Base-by-base conservation (phyloP, 2,888 invertebrate genomes). In the Chydorus sphaericus region DNA sequence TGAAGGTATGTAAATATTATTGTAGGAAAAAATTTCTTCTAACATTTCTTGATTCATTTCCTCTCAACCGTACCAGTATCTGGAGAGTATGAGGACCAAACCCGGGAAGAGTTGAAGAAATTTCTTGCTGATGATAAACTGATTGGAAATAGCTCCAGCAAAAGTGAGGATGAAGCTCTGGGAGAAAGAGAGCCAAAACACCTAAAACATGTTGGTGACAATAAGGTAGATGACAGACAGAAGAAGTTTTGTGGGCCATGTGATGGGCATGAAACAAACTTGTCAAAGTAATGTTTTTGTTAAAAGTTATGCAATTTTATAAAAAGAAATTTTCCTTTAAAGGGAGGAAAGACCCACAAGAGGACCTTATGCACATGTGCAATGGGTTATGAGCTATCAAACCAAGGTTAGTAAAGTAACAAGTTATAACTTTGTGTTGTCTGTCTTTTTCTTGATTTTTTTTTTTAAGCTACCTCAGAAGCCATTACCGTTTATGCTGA, bases 221-320 rank as follows among this genome's bases (percentile, higher is more conserved):
- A 86, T 68, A 87, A 91, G 66, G 73, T 85, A 56, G 90, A 90
- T 71, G 93, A 94, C 68, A 77, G 93, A 55, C 72, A 98, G 97
- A 98, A 67, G 98, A 98, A 66, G 98, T 98, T 76, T 92, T 93
- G n/a, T n/a, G n/a, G n/a, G n/a, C n/a, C n/a, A n/a, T n/a, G n/a
- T 69, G 97, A 96, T 69, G 77, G 98, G 44, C 83, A 98, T 64
- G 94, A 97, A 69, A 97, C 96, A 70, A 97, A 98, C 78, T 79
- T 94, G 66, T 58, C 7, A n/a, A n/a, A n/a, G n/a, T n/a, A n/a
- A n/a, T n/a, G n/a, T n/a, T n/a, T n/a, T n/a, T n/a, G n/a, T n/a
- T n/a, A n/a, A n/a, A n/a, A n/a, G n/a, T 10, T 11, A 26, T 16
- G 4, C 14, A 18, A 14, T 28, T 14, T 7, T 6, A n/a, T 2